Percentiles rank a stretch among this genome's conserved stretches.
phyloP scores from a whole-genome alignment of 2,888 invertebrate genomes.

The Thalpophila matura region DNA sequence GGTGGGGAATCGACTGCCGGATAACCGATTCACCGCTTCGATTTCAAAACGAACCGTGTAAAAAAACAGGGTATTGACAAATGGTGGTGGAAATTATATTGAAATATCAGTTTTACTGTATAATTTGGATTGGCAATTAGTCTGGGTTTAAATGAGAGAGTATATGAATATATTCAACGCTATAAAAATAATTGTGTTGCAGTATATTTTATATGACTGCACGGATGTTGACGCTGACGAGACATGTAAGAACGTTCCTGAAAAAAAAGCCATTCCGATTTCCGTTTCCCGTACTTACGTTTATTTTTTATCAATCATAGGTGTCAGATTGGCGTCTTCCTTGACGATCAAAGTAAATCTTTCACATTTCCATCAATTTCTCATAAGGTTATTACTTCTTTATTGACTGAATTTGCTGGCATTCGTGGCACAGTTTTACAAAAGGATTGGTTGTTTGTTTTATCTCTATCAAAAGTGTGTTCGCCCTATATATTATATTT shows the following conservation, averaged over 20 bases:
- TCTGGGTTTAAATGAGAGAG: background rate
- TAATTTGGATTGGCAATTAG: slow-evolving; percentile 1
- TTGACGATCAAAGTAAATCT: slow-evolving; percentile 10
- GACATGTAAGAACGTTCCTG: too few relatives aligned
- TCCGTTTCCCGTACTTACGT: background rate
- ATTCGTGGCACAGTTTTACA: background rate
- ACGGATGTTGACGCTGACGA: too few relatives aligned
- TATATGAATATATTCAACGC: background rate
- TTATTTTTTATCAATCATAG: slow-evolving; percentile 10
- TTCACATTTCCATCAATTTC: slow-evolving; percentile 1
- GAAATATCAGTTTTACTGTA: slow-evolving; percentile 4
- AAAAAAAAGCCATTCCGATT: too few relatives aligned
- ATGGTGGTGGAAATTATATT: slow-evolving; percentile 47
- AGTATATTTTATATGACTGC: background rate
- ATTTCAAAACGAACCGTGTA: slow-evolving; percentile 70
- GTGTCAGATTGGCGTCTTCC: slow-evolving; percentile 4
- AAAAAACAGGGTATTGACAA: slow-evolving; percentile 63
- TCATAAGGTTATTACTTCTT: background rate
- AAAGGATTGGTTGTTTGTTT: slow-evolving; percentile 1
- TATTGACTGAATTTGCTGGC: background rate
- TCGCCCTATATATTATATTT: background rate
- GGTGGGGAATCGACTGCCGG: slow-evolving; percentile 62
- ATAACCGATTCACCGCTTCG: slow-evolving; percentile 72
- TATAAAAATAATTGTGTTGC: background rate
- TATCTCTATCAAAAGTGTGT: slow-evolving; percentile 21